Evolutionary conservation across 2,888 invertebrate genomes (phyloP), one percentile per base, ranked within the genome.

Genomic region (Cylloceria caligata): DNA sequence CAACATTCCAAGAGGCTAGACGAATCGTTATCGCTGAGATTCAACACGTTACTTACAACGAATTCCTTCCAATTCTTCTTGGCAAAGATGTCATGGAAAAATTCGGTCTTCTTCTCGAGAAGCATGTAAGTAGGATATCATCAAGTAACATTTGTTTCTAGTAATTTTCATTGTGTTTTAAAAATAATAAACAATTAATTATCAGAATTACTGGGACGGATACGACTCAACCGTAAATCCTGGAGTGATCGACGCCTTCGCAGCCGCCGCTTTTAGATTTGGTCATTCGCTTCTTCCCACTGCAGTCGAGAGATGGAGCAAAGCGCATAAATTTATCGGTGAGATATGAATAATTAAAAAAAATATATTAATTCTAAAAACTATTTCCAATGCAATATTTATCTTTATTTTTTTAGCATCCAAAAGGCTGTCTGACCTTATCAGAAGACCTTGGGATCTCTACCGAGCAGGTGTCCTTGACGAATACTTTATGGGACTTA

Each of bases 301-400:
- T 1, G 97, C 97, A 27, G 96, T 98, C 3, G 98, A 98, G 93
- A 95, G 98, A 90, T 98, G 98, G 97, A 98, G 98, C 74, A 98
- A 98, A 93, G 97, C 97, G 27, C 98, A 98, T 92, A 98, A 98
- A 93, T 98, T 98, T 90, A 97, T 98, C 86, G 97, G 97, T 97
- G 94, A 94, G 88, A 84, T 30, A 30, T 30, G 30, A 30, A 30
- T 4, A 30, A 30, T 30, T 30, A 30, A 30, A 30, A 30, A 30
- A 30, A 30, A 30, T 4, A 30, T 30, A 30, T 30, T 30, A 30
- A n/a, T n/a, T n/a, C n/a, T 36, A 1, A 5, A 36, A 36, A 36
- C 36, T 36, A 7, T 36, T 36, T 3, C 36, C 36, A 36, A 36
- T 5, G 9, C 6, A 36, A 6, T 62, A 21, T 60, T 77, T 7